Base-by-base conservation (phyloP, 1,140 invertebrate species). In the Ceratosolen fusciceps region DNA sequence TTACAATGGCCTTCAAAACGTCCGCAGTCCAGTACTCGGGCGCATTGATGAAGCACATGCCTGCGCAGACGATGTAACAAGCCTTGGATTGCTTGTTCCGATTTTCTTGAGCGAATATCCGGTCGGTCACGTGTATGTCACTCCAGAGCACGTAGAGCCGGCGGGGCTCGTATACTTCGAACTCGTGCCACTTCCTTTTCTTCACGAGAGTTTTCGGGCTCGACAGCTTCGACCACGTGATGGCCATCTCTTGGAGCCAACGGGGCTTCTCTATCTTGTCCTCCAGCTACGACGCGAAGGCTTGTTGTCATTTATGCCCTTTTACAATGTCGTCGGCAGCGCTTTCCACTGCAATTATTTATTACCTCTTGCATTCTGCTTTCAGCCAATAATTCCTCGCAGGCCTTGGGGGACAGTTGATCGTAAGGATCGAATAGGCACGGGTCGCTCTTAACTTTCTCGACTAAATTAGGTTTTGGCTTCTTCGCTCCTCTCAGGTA, bases 21-120 rank as follows among this genome's bases (percentile, higher is more conserved):
- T 86, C 83, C 0, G 82, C n/a, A 58, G 8, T 83, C 88, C 88
- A 89, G 54, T 87, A 89, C 49, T 89, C 88, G 19, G 88, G 87
- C n/a, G 87, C 83, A 70, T 82, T 86, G 54, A 89, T 83, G 31
- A 83, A 81, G 16, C 81, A 84, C 87, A 89, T 89, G 3, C 86
- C 88, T 4, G 87, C 87, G 56, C 83, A 86, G 49, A 88, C 85
- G 14, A 86, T 84, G 78, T 87, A 88, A 72, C 88, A 88, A 0
- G 85, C 83, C 39, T 81, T 81, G 14, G 77, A 79, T 54, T 89
- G 87, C 77, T 83, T 85, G 0, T 84, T 85, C 0, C 85, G 84
- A 37, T 88, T 87, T 71, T 86, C 83, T 26, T 54, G 24, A 10
- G 81, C 80, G 80, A 89, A 89, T 37, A 84, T 83, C 0, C 75